Evolutionary conservation across 2,113 vertebrate genomes (phyloP), one percentile per base, ranked within the genome.

Genomic region (Oxyura jamaicensis): DNA sequence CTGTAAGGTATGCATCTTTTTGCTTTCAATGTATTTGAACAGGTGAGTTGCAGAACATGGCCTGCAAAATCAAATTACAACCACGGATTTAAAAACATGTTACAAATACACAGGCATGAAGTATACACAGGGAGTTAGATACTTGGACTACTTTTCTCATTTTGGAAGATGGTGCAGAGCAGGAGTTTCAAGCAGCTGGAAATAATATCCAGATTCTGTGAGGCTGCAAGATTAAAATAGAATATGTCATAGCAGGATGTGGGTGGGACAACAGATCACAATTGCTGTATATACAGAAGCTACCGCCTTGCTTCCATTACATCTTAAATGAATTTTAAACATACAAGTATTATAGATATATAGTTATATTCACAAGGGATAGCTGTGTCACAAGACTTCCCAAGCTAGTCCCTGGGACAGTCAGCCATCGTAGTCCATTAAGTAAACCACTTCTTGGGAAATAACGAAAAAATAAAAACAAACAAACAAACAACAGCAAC

Each of bases 161-260:
- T n/a, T 78, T 41, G 74, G 44, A 83, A 73, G 35, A 39, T 4
- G 4, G 5, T 52, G 12, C 9, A 0, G 0, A 77, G 16, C 6
- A n/a, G 8, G 19, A 3, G 3, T 0, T 21, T 44, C 41, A 12
- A 25, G 1, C 31, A 8, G 18, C 53, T 17, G 3, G 11, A 71
- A 5, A 6, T 21, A 83, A 35, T 36, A 58, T 8, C 3, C 18
- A 42, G 28, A 14, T 52, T 41, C 11, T 60, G 1, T 11, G 0
- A 48, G 8, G 13, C 26, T 66, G 4, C 4, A 71, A 4, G 3
- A 29, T 39, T 39, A 58, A 4, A 3, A 82, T 15, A 2, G 62
- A 18, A 2, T 59, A 35, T 29, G 63, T 3, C 6, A 75, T 71
- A 86, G 63, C 13, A 5, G 10, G 4, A 65, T 11, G 48, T 14